Evolutionary conservation across 2,113 vertebrate genomes (phyloP).

Genomic region (Chamaea fasciata): DNA sequence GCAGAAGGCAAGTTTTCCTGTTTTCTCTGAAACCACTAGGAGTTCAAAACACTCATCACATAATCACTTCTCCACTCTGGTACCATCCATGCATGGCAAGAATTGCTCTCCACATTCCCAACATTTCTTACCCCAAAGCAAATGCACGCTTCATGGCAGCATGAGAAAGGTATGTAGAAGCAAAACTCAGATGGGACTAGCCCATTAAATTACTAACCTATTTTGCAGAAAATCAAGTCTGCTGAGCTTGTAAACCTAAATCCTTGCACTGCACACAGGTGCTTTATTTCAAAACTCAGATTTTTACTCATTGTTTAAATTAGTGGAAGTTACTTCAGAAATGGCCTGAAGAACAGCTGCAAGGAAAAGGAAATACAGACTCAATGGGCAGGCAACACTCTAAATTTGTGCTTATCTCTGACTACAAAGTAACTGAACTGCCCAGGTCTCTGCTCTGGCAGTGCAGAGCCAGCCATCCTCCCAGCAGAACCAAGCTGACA

Average conservation of each 20-base stretch:
- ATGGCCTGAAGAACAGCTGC: not conserved
- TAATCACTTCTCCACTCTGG: not conserved
- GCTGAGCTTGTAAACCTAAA: not conserved
- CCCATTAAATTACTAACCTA: not conserved
- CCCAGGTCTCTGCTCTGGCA: not conserved
- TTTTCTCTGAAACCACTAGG: not conserved
- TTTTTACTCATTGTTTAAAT: not conserved
- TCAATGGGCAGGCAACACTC: not conserved
- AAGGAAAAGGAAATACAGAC: not conserved
- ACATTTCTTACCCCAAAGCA: not conserved
- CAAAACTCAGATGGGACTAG: not conserved
- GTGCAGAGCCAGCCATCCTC: not conserved
- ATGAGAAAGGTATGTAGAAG: not conserved
- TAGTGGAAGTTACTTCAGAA: not conserved
- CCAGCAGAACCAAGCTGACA: not conserved
- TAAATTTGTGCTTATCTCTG: not conserved
- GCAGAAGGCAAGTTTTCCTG: not conserved
- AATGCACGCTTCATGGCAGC: rapidly evolving
- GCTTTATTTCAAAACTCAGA: not conserved
- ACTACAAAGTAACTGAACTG: not conserved
- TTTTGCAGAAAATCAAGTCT: not conserved
- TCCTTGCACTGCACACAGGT: not conserved
- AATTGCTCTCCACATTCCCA: not conserved
- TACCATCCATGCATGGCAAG: rapidly evolving
- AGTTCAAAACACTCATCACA: not conserved